Conservation (phyloP, 2,113 vertebrate species). For the Pterocles gutturalis region DNA sequence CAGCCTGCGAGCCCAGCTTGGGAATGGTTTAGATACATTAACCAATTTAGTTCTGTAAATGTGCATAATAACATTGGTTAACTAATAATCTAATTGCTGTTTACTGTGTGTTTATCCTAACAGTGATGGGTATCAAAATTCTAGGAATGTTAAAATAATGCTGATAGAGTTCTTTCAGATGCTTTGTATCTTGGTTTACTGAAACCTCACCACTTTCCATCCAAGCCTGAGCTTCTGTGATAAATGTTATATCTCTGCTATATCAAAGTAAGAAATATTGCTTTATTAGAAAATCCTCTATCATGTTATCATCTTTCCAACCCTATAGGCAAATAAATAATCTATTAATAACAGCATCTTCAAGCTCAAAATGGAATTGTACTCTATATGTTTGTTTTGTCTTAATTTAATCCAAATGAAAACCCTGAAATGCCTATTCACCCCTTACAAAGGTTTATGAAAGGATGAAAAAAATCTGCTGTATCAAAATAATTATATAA, state of each 20-base stretch:
- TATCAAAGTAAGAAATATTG: background rate
- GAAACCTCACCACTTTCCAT: background rate
- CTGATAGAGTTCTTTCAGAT: background rate
- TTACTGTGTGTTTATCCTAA: background rate
- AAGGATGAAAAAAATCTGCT: background rate
- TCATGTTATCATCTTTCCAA: background rate
- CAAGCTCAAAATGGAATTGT: background rate
- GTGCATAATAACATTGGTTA: background rate
- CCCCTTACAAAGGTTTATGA: background rate
- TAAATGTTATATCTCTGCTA: background rate
- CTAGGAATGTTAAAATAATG: background rate
- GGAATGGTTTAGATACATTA: background rate
- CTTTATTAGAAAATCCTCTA: background rate
- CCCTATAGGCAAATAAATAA: constrained; percentile 7
- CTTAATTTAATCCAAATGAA: background rate
- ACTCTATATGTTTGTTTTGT: background rate
- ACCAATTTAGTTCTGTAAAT: background rate
- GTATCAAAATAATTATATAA: constrained; percentile 59
- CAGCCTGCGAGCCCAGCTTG: background rate
- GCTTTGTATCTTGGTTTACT: background rate
- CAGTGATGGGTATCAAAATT: background rate
- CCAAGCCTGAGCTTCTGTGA: background rate
- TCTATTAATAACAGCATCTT: background rate
- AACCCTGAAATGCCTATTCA: constrained; percentile 13
- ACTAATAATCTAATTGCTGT: background rate